phyloP scores from a whole-genome alignment of 2,113 vertebrate genomes.

The Atlantisia rogersi region DNA sequence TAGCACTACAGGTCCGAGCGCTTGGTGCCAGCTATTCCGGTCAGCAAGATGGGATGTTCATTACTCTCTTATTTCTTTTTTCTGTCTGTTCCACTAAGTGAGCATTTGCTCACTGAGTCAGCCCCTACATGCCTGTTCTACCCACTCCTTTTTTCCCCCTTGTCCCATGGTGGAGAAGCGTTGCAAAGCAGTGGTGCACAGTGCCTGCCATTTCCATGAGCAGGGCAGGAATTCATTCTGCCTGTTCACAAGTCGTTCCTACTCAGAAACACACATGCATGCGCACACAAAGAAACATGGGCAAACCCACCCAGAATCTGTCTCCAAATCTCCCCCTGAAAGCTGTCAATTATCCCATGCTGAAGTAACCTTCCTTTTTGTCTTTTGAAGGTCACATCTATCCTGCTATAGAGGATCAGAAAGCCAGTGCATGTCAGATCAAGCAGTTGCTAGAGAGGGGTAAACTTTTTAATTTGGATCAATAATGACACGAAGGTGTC shows the following conservation, averaged over 20 bases:
- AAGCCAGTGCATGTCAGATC: neutral
- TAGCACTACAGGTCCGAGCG: neutral
- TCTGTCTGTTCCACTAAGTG: conserved; percentile 12
- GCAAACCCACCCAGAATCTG: neutral
- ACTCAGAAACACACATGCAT: neutral
- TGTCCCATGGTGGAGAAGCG: neutral
- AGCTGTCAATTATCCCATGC: neutral
- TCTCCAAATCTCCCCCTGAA: neutral
- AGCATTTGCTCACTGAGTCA: conserved; percentile 27
- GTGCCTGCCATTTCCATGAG: neutral
- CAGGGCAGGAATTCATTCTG: neutral
- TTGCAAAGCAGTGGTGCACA: neutral
- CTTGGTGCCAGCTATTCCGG: neutral
- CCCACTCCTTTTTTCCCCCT: neutral
- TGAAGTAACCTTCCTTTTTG: neutral
- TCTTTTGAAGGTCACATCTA: neutral
- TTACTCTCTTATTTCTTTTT: neutral
- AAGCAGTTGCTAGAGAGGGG: neutral
- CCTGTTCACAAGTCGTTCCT: neutral
- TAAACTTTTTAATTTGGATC: neutral
- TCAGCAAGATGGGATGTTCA: neutral
- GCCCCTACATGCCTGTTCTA: neutral
- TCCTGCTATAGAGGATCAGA: neutral
- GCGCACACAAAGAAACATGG: neutral
- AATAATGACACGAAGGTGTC: neutral